Evolutionary conservation across 2,888 invertebrate species (phyloP).

Genomic region (Deilephila porcellus): DNA sequence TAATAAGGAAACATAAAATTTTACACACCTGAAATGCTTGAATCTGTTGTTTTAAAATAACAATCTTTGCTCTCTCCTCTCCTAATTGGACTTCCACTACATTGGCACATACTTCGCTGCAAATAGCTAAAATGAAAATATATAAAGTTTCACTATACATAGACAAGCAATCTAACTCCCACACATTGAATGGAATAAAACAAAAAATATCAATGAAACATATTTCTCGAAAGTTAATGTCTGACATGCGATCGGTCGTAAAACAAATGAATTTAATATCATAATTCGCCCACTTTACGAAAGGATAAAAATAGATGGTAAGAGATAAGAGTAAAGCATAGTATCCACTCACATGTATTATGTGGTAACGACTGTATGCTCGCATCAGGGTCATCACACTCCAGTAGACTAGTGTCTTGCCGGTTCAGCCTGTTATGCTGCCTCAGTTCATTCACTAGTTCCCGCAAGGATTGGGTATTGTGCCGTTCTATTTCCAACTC

Average conservation of each 20-base stretch:
- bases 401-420: slow-evolving; percentile 67
- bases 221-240: no score
- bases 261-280: no score
- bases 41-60: slow-evolving; percentile 66
- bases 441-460: slow-evolving; percentile 65
- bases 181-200: background rate
- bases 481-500: slow-evolving; percentile 65
- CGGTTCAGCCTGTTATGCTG: slow-evolving; percentile 68
- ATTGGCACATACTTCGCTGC: slow-evolving; percentile 75
- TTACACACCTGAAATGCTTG: slow-evolving; percentile 60
- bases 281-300: no score
- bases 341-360: slow-evolving; percentile 65
- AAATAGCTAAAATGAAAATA: slow-evolving; percentile 59
- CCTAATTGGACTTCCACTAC: slow-evolving; percentile 76
- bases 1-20: no score
- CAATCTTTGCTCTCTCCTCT: slow-evolving; percentile 74
- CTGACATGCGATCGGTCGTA: no score
- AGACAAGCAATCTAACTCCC: background rate
- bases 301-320: no score
- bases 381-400: slow-evolving; percentile 74
- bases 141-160: background rate
- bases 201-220: no score
- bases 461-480: slow-evolving; percentile 57
- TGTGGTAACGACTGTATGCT: slow-evolving; percentile 64
- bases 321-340: no score